Base-by-base conservation (phyloP, 2,797 vertebrate species). In the Hemibagrus guttatus region DNA sequence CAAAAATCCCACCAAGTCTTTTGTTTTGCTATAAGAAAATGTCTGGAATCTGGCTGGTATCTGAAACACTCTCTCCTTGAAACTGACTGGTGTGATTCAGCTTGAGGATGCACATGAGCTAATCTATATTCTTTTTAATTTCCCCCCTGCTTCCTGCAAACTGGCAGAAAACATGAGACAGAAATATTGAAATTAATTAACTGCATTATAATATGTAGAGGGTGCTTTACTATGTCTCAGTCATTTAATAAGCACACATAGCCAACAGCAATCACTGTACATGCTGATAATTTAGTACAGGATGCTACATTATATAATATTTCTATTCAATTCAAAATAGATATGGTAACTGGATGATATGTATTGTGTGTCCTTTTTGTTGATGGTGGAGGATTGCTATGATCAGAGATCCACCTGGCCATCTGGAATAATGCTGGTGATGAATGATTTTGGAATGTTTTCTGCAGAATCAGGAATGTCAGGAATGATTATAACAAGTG, bases 401-500 rank as follows among this genome's bases (percentile, higher is more conserved):
- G 26, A 23, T 49, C 16, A 46, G 82, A n/a, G 63, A 84, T 85
- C 49, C 80, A 88, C 88, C 80, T 89, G 81, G 78, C 86, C 89
- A 88, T 90, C 86, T 91, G 90, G 86, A 87, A 86, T 68, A 74
- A 74, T 72, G 63, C 46, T 28, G 86, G 26, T 76, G 85, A 87
- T 61, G 52, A 61, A 80, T 76, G 35, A 59, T 35, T 88, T 88
- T 68, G 42, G 59, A 88, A 85, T 72, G 83, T 68, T 52, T 76
- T 81, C 76, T 86, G 66, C n/a, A 69, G 81, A 87, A 90, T 86
- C 79, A 91, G 89, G 89, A 89, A 91, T 89, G 84, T 74, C 14
- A 84, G 72, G 88, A 90, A 91, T 89, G 89, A 84, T 80, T 75
- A 86, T 68, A 83, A 61, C 66, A 83, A 69, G 72, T 61, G 63